Base-by-base conservation (phyloP, 2,113 vertebrate genomes). In the Aplodontia rufa region DNA sequence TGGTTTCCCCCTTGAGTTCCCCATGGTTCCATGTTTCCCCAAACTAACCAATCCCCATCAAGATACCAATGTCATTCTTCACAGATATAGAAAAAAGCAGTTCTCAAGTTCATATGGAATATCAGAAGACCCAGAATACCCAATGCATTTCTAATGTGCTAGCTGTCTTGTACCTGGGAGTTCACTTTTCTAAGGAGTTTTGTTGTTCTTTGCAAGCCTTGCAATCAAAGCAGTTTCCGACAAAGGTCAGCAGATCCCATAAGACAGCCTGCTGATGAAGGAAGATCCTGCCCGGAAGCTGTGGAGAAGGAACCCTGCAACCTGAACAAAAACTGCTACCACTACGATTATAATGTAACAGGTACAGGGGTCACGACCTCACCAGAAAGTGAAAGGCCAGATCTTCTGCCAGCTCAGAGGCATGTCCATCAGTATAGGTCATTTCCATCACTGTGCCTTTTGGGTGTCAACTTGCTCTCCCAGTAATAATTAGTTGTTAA, bases 281-380 rank as follows among this genome's bases (percentile, higher is more conserved):
- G 99, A 66, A 98, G 99, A 89, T 94, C 98, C 89, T 99, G 99
- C 96, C 99, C 99, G 3, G 94, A 98, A 71, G 97, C 98, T 8
- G 97, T 97, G 0, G 99, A 99, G 97, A 98, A 97, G 35, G 99
- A 99, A 90, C 97, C 98, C 22, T 99, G 99, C 94, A 96, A 98
- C 93, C 98, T 99, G 96, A 99, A 99, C 98, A 99, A 98, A 97
- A 99, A 99, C 98, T 99, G 99, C 95, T 99, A 98, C 98, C 99
- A 99, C 98, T 99, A 99, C 97, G 99, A 99, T 95, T 99, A 99
- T 98, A 99, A 99, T 55, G 99, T 99, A 97, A 99, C 99, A 98
- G 99, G 99, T 99, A 98, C 0, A 79, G 45, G 24, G 12, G 2
- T 0, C 1, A 26, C 30, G 81, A 8, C 37, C 40, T 82, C 60